Conservation (phyloP, 2,888 invertebrate genomes). For the Coleophora flavipennella region DNA sequence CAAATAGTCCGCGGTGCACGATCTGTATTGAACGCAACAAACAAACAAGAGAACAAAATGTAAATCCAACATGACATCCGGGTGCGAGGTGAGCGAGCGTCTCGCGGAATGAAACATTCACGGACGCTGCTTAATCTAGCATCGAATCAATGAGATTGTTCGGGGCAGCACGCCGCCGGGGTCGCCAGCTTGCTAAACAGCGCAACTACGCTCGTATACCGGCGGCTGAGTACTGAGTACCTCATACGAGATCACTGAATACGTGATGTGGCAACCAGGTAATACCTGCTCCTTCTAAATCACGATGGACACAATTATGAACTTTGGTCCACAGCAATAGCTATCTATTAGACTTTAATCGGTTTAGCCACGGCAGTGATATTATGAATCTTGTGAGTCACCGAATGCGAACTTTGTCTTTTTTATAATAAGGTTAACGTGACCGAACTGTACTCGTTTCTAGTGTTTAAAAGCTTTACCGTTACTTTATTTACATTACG, state of each 20-base stretch:
- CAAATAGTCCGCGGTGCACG: slow-evolving; percentile 31
- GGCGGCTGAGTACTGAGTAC: slow-evolving; percentile 14
- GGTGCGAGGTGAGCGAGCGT: slow-evolving; percentile 59
- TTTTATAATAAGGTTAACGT: slow-evolving; percentile 36
- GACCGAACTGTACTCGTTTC: slow-evolving; percentile 27
- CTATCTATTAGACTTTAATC: slow-evolving; percentile 26
- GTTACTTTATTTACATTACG: too few species aligned
- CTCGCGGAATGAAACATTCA: slow-evolving; percentile 53
- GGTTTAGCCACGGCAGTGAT: slow-evolving; percentile 15
- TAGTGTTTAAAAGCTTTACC: too few species aligned
- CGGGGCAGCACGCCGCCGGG: slow-evolving; percentile 43
- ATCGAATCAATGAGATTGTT: slow-evolving; percentile 59
- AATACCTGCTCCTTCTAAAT: slow-evolving; percentile 12
- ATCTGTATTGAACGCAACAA: slow-evolving; percentile 40
- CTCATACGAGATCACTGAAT: slow-evolving; percentile 22
- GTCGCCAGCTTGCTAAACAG: slow-evolving; percentile 57
- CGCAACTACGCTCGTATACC: slow-evolving; percentile 43
- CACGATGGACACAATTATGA: slow-evolving; percentile 28
- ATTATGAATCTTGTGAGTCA: slow-evolving; percentile 32
- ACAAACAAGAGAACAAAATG: slow-evolving; percentile 48
- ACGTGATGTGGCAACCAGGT: slow-evolving; percentile 26
- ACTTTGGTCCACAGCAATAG: slow-evolving; percentile 23
- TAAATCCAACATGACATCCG: slow-evolving; percentile 63
- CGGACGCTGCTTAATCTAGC: slow-evolving; percentile 54
- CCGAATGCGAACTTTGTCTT: slow-evolving; percentile 29